Base-by-base conservation (phyloP, 1,140 invertebrate genomes). In the Bathynomus jamesi region DNA sequence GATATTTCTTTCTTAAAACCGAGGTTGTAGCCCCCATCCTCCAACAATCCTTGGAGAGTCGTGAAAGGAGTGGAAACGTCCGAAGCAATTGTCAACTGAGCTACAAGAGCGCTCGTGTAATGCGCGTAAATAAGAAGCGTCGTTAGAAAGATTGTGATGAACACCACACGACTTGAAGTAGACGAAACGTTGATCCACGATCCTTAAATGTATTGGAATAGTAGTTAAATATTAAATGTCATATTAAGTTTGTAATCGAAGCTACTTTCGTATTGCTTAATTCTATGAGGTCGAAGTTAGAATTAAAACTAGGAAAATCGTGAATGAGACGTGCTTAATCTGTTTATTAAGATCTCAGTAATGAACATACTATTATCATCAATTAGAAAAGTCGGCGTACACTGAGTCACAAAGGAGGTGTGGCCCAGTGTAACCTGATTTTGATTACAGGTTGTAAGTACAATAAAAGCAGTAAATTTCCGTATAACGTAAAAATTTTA, bases 51-150 rank as follows among this genome's bases (percentile, higher is more conserved):
- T 53, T 53, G 11, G 21, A 53, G 40, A 53, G 40, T 53, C 5
- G 40, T 53, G 21, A 53, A 53, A 17, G 40, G 40, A 11, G 40
- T 53, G 13, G 40, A 53, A 53, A 53, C 21, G 13, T 53, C 40
- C 2, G 75, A 76, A 29, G 75, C 66, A 40, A 76, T 69, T 17
- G 75, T 76, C 27, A 76, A 71, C 28, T 71, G 64, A 0, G 75
- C 70, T 11, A 73, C 72, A 29, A 76, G 75, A 25, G 75, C 75
- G 17, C 68, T 71, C 61, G 75, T 76, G 71, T 76, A 76, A 69
- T 76, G 69, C 60, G 71, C 72, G 30, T 76, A 76, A 25, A 73
- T 72, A 46, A 76, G 32, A 53, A 76, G 46, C 60, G 75, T 76
- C n/a, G 71, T 66, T n/a, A 74, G 17, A 28, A 65, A 65, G 13